Evolutionary conservation across 2,797 vertebrate species (phyloP).

Genomic region (Triplophysa yarkandensis): DNA sequence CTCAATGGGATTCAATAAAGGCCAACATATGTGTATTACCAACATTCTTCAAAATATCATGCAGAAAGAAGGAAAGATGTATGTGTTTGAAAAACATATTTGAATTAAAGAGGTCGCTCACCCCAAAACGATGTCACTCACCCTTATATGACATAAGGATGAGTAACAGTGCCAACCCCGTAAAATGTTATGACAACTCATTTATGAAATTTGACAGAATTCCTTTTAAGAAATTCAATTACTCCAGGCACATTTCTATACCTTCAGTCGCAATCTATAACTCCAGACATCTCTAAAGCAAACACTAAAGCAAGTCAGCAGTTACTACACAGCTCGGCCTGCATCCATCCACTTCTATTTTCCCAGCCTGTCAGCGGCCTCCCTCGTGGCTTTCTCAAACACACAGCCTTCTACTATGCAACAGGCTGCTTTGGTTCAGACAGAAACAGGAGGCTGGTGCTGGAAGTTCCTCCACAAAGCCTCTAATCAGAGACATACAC

Average conservation of each 20-base stretch:
- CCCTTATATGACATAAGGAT: too few relatives aligned
- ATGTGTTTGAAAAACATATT: too few relatives aligned
- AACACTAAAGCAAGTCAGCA: not conserved
- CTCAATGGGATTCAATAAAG: too few relatives aligned
- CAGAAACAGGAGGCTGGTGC: slow-evolving; percentile 20
- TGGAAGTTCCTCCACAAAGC: slow-evolving; percentile 35
- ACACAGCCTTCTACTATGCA: slow-evolving; percentile 47
- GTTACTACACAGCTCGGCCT: not conserved
- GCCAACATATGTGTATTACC: too few relatives aligned
- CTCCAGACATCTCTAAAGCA: slow-evolving; percentile 28
- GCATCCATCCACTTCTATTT: slow-evolving; percentile 35
- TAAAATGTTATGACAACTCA: too few relatives aligned
- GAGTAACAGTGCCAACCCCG: too few relatives aligned
- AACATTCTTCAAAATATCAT: too few relatives aligned
- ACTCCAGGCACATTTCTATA: not conserved
- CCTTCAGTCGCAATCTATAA: slow-evolving; percentile 8
- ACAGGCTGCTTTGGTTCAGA: slow-evolving; percentile 50
- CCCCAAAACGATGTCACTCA: too few relatives aligned
- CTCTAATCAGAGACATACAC: slow-evolving; percentile 38
- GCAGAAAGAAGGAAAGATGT: too few relatives aligned
- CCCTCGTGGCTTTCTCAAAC: slow-evolving; percentile 45
- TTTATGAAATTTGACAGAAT: too few relatives aligned
- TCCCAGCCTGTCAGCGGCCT: slow-evolving; percentile 34
- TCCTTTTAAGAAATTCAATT: slow-evolving; percentile 1
- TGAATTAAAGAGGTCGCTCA: too few relatives aligned